A percentile compares a stretch with the other conserved stretches of the same genome.
Evolutionary conservation across 2,113 vertebrate species (phyloP).

Genomic region (Tricholaema leucomelas): DNA sequence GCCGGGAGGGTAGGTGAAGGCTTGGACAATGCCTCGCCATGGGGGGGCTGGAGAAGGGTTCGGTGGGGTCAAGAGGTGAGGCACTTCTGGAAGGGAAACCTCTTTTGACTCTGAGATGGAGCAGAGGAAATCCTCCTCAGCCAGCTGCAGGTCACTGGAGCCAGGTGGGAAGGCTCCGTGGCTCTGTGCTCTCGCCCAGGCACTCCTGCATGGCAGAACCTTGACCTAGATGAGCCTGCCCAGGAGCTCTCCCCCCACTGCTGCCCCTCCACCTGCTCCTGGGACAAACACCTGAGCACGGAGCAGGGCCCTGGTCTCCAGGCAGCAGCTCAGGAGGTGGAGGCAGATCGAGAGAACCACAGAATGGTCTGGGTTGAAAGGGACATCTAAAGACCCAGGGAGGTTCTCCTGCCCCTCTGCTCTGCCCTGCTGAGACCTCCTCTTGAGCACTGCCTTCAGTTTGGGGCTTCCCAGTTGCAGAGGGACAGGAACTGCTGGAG

Average conservation of each 20-base stretch:
- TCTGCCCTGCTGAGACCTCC: too few species aligned
- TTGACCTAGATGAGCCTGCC: background rate
- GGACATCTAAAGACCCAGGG: too few species aligned
- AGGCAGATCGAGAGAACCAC: background rate
- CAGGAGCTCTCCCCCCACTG: background rate
- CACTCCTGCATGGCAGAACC: background rate
- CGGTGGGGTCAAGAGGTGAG: background rate
- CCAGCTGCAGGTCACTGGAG: background rate
- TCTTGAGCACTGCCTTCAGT: too few species aligned
- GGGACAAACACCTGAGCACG: rapidly evolving
- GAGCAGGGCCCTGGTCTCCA: too few species aligned
- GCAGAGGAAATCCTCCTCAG: background rate
- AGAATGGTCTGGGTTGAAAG: too few species aligned
- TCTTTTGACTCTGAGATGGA: background rate
- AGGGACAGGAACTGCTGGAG: too few species aligned
- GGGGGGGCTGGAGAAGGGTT: background rate
- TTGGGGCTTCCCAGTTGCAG: too few species aligned
- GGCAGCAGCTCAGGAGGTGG: background rate
- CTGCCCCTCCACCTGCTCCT: background rate
- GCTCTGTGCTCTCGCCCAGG: background rate
- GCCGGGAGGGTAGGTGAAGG: background rate
- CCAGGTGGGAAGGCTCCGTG: background rate
- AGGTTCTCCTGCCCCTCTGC: too few species aligned
- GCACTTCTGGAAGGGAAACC: background rate
- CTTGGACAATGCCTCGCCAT: background rate